Evolutionary conservation across 2,888 invertebrate genomes (phyloP), one percentile per base, ranked within the genome.

Genomic region (Eupelmus urozonus): DNA sequence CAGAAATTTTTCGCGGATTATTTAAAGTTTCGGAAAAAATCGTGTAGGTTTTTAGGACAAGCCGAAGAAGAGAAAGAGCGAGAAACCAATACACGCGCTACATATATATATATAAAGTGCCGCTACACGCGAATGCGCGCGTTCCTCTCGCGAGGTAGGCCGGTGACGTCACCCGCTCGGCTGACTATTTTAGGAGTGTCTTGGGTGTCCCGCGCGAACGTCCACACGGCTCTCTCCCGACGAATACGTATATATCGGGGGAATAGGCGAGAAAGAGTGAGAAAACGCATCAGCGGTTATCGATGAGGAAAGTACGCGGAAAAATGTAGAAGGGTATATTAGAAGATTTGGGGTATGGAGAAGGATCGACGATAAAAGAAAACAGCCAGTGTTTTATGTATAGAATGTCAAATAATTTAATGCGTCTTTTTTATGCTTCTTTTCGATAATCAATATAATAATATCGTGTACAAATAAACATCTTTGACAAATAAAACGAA

Each of bases 111-210:
- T 55, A 45, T 45, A 74, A 55, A 66, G 66, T 42, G 34, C 71
- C 45, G 60, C 65, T 65, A 42, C 11, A 69, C 25, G 42, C 55
- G 45, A 55, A 40, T 34, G 49, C 53, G 60, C 70, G 67, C 75
- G 57, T 63, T 42, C 57, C 65, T 40, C 73, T 40, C 63, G 69
- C 82, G 83, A 85, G 84, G 83, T 85, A 85, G 83, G 81, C 77
- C 83, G 83, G 83, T 88, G 88, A 87, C 87, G 88, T 88, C 89
- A 88, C 78, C 81, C 74, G 80, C 81, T 85, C 80, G 74, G 84
- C 85, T 85, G 83, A 84, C 88, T 89, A 89, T 89, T 89, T 89
- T 89, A 87, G 87, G 88, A 87, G 85, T 84, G 87, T 84, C 85
- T 84, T 85, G 83, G 69, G 45, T 78, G 72, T 70, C 77, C 71